These are phyloP conservation scores for Harpagoxenus sublaevis DNA, from an alignment of 2,888 invertebrate genomes.

Conservation along the genomic window DNA sequence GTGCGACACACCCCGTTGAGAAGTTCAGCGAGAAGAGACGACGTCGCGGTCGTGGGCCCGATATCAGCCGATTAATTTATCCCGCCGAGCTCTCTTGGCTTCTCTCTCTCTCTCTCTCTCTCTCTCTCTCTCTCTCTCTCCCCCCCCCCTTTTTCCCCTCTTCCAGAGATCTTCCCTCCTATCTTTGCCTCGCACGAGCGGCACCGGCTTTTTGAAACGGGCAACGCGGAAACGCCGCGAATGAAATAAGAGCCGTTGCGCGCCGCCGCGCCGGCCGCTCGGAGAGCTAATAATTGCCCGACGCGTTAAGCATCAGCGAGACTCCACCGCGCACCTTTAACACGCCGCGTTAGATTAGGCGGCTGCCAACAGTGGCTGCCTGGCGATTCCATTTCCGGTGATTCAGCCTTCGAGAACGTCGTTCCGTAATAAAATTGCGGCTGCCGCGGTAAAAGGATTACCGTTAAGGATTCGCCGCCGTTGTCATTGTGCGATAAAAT, in stretches of 20 bases:
- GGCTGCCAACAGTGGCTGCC: conserved; percentile 26
- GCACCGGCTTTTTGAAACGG: conserved; percentile 60
- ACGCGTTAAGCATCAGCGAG: conserved; percentile 70
- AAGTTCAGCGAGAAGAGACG: conserved; percentile 52
- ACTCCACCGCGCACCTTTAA: conserved; percentile 34
- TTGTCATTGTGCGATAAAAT: conserved; percentile 36
- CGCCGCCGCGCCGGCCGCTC: conserved; percentile 56
- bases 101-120: neutral
- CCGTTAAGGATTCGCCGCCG: conserved; percentile 24
- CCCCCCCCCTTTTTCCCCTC: neutral
- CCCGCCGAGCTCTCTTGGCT: conserved; percentile 5
- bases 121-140: too few species aligned
- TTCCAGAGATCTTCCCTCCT: neutral
- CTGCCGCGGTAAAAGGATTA: conserved; percentile 24
- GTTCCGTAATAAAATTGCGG: conserved; percentile 38
- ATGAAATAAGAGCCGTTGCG: conserved; percentile 78
- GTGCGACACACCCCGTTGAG: conserved; percentile 60
- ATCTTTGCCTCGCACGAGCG: conserved; percentile 42
- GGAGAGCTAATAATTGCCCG: conserved; percentile 76
- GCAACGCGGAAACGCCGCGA: conserved; percentile 78
- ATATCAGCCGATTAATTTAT: conserved; percentile 66
- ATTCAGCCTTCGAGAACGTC: conserved; percentile 48
- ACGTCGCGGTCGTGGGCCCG: conserved; percentile 58
- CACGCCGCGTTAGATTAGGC: conserved; percentile 51
- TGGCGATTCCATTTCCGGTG: conserved; percentile 46